phyloP scores from a whole-genome alignment of 2,113 vertebrate species.

The Nematolebias whitei region DNA sequence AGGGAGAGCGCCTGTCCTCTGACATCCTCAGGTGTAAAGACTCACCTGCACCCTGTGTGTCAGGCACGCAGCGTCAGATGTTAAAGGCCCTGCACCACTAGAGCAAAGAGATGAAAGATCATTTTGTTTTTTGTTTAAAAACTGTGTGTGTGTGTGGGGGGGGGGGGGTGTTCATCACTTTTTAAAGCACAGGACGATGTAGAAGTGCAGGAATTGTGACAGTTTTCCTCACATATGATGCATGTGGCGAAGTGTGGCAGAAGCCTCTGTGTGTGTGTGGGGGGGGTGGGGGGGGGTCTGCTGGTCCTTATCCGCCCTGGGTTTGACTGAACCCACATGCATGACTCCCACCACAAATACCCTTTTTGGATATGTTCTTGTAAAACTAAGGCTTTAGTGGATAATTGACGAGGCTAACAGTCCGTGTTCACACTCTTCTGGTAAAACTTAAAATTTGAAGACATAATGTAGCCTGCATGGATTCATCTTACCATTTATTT shows the following conservation, averaged over 20 bases:
- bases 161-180: too few relatives aligned
- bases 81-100: slow-evolving; percentile 1
- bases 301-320: slow-evolving; percentile 48
- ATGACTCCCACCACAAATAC: too few relatives aligned
- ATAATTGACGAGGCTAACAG: slow-evolving; percentile 34
- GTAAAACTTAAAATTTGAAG: not conserved
- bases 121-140: too few relatives aligned
- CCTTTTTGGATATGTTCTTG: slow-evolving; percentile 47
- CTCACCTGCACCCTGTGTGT: not conserved
- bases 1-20: slow-evolving; percentile 32
- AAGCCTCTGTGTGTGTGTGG: slow-evolving; percentile 65
- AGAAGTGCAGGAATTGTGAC: slow-evolving; percentile 62
- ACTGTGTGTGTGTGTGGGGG: too few relatives aligned
- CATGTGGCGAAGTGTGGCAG: slow-evolving; percentile 76
- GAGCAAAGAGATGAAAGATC: not conserved
- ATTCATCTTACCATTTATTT: too few relatives aligned
- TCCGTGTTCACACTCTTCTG: slow-evolving; percentile 8
- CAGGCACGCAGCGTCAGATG: not conserved
- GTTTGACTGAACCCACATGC: slow-evolving; percentile 50
- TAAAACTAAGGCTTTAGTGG: slow-evolving; percentile 54
- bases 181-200: slow-evolving; percentile 15
- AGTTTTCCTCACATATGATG: slow-evolving; percentile 67
- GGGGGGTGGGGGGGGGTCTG: too few relatives aligned
- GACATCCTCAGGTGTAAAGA: not conserved
- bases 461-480: too few relatives aligned